Conservation (phyloP, 2,888 invertebrate species). For the Flexamia atlantica region DNA sequence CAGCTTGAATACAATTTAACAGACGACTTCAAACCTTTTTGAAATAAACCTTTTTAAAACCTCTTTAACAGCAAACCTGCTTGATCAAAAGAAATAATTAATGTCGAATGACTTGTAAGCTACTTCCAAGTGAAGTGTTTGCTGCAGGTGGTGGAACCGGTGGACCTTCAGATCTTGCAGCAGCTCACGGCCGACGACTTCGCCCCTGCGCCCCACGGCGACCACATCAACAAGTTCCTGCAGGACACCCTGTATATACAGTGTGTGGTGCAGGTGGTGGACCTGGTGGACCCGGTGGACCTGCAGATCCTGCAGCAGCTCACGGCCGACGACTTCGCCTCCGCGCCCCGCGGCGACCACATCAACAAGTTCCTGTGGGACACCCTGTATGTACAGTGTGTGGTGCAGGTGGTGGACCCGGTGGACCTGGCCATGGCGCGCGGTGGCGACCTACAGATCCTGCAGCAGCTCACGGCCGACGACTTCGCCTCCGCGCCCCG, state of each 20-base stretch:
- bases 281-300: no score
- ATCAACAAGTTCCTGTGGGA: slow-evolving; percentile 81
- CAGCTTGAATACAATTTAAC: no score
- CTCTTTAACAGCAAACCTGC: no score
- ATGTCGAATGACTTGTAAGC: no score
- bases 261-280: slow-evolving; percentile 86
- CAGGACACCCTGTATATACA: no score
- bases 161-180: slow-evolving; percentile 87
- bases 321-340: slow-evolving; percentile 77
- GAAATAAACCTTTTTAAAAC: no score
- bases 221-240: slow-evolving; percentile 76
- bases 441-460: no score
- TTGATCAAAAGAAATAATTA: no score
- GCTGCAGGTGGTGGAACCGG: slow-evolving; percentile 75
- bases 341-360: slow-evolving; percentile 2
- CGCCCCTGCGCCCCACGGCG: not conserved
- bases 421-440: no score
- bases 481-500: slow-evolving; percentile 72
- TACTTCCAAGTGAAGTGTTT: no score
- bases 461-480: slow-evolving; percentile 82
- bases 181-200: slow-evolving; percentile 79
- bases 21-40: no score
- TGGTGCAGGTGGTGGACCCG: slow-evolving; percentile 85
- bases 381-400: no score
- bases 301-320: slow-evolving; percentile 86